Percentiles rank a stretch among this genome's conserved stretches.
Conservation (phyloP, 2,113 vertebrate genomes). For the Neodon shergylaensis region DNA sequence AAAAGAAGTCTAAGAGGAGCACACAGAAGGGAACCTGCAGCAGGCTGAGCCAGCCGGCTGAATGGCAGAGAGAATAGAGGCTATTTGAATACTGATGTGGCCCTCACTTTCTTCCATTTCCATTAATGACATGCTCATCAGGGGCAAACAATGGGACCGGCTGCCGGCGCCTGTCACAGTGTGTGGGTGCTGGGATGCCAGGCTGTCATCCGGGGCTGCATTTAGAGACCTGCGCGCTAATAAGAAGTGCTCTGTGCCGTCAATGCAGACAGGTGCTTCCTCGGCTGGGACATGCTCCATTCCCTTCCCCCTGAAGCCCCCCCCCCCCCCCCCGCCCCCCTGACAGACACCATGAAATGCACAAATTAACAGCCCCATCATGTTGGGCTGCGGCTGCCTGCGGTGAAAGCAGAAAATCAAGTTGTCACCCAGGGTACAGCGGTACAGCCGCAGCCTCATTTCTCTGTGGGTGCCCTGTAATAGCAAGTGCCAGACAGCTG, state of each 20-base stretch:
- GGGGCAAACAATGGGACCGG: constrained; percentile 95
- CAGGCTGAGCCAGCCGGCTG: constrained; percentile 86
- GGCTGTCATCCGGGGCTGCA: constrained; percentile 90
- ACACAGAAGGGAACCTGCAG: constrained; percentile 84
- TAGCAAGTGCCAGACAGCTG: constrained; percentile 93
- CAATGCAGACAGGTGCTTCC: constrained; percentile 96
- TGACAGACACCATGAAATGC: constrained; percentile 94
- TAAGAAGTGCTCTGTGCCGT: constrained; percentile 94
- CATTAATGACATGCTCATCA: constrained; percentile 97
- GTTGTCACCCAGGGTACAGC: constrained; percentile 93
- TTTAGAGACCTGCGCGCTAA: constrained; percentile 93
- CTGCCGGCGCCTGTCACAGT: constrained; percentile 93
- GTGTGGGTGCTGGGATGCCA: constrained; percentile 90
- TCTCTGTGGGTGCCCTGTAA: constrained; percentile 93
- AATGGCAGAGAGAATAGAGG: constrained; percentile 92
- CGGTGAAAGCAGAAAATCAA: constrained; percentile 95
- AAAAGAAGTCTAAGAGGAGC: constrained; percentile 81
- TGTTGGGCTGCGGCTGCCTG: constrained; percentile 92
- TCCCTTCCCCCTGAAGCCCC: constrained; percentile 87
- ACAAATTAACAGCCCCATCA: constrained; percentile 96
- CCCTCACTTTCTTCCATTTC: constrained; percentile 93
- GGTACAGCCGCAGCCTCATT: constrained; percentile 91
- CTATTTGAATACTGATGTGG: constrained; percentile 98
- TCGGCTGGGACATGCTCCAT: constrained; percentile 91
- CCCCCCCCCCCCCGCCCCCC: constrained; percentile 86